Base-by-base conservation (phyloP, 2,888 invertebrate genomes). In the Ferdinandea cuprea region DNA sequence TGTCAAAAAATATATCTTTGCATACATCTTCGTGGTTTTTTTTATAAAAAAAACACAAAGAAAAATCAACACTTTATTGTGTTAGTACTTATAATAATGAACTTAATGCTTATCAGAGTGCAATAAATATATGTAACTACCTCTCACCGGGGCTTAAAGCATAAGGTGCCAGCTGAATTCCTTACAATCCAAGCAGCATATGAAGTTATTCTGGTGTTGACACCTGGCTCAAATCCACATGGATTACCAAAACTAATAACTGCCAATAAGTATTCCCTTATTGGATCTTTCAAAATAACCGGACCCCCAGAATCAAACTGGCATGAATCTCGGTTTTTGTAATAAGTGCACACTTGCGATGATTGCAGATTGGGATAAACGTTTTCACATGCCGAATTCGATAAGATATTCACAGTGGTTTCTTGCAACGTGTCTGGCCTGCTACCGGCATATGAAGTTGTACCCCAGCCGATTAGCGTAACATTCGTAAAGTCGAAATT, bases 291-390 rank as follows among this genome's bases (percentile, higher is more conserved):
- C 2, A 80, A 30, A 1, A 93, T 85, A 1, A 92, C 86, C 0
- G 93, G 93, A 0, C 93, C 93, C 0, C 93, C 93, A 0, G 93
- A 92, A 85, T 92, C 92, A 72, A 88, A 87, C 73, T 89, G 92
- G 76, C 93, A 93, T 0, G 93, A 88, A 85, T 93, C 93, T 78
- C 88, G 91, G 9, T 86, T 87, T 8, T 40, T 35, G 0, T 85
- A 59, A 42, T 86, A 90, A 1, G 92, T 92, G 72, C 92, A 92
- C 3, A 92, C 71, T 69, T 87, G 88, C 9, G 66, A 15, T 0
- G 61, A 0, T 28, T 19, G 4, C 4, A 83, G 0, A 0, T 0
- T 0, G 1, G 46, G 13, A 35, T 63, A 78, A 6, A 25, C 2
- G 7, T 0, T 0, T 11, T 11, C 6, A 17, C 78, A 73, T 2